These are phyloP conservation scores for Ammodytes marinus DNA, from an alignment of 2,113 vertebrate species.

Conservation along the genomic window DNA sequence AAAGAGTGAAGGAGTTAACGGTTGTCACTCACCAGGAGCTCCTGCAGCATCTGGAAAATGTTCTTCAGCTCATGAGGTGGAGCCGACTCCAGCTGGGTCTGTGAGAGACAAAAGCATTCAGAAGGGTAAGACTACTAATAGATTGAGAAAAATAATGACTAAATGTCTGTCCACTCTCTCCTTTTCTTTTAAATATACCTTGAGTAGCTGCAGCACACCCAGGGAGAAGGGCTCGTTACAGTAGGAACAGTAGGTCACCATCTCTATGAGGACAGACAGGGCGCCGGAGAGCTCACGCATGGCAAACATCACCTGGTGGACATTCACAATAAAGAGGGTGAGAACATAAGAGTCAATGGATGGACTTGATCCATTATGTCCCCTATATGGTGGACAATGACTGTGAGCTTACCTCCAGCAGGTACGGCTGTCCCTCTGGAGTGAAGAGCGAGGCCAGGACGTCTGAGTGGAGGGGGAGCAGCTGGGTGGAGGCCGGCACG, in stretches of 20 bases:
- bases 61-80: conserved; percentile 98
- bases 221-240: conserved; percentile 97
- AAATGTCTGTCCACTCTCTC: background rate
- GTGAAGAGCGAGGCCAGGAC: conserved; percentile 93
- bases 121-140: background rate
- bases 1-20: background rate
- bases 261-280: conserved; percentile 91
- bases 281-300: conserved; percentile 95
- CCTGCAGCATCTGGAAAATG: conserved; percentile 95
- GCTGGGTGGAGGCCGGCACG: conserved; percentile 80
- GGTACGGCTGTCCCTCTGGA: conserved; percentile 93
- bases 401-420: conserved; percentile 90
- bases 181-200: conserved; percentile 85
- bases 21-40: conserved; percentile 90
- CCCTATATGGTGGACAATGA: too few species aligned
- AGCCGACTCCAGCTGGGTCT: conserved; percentile 96
- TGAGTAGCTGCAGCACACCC: conserved; percentile 92
- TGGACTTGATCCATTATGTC: background rate
- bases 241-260: conserved; percentile 96
- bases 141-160: too few species aligned
- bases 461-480: conserved; percentile 91
- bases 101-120: background rate
- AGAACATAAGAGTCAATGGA: background rate
- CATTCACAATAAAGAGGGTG: background rate
- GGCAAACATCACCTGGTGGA: conserved; percentile 94